Evolutionary conservation across 2,888 invertebrate genomes (phyloP), one percentile per base, ranked within the genome.

Genomic region (Dynastes hyllus): DNA sequence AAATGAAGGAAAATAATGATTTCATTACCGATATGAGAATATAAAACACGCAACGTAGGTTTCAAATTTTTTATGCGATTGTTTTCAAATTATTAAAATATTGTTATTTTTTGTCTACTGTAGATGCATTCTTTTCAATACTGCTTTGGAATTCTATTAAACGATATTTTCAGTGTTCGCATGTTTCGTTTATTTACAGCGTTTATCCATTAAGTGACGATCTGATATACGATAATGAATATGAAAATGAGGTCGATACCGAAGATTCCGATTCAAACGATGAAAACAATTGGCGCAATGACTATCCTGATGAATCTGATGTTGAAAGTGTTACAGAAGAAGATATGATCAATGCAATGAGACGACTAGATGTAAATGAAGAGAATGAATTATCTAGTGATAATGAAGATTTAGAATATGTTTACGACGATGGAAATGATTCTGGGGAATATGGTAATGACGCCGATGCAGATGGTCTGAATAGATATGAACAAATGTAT

Each of bases 281-380:
- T 81, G 95, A 96, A 87, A 93, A 93, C 83, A 92, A 95, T 86
- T 94, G 93, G 91, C 90, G 92, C 80, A 95, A 96, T 85, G 95
- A 95, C 76, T 96, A 96, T 87, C 95, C 95, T 0, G 93, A 91
- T 79, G 89, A 89, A 75, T 90, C 90, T 77, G 88, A 90, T 82
- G 87, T 89, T 50, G 88, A 92, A 84, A 93, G 92, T 73, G 88
- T 93, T 75, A 90, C 91, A 75, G 92, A 93, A 80, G 91, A 92
- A 6, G 93, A 93, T 82, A 93, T 95, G 89, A 87, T 92, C 53
- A 86, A 86, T 69, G 93, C 93, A 37, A 91, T 94, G 86, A 88
- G 92, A 79, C 84, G 83, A 58, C 80, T 86, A 11, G 71, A 63
- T 76, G 70, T 83, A 58, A 79, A 87, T 73, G 86, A 87, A 1